phyloP scores from a whole-genome alignment of 1,140 invertebrate species.

The Ganaspis sp. region DNA sequence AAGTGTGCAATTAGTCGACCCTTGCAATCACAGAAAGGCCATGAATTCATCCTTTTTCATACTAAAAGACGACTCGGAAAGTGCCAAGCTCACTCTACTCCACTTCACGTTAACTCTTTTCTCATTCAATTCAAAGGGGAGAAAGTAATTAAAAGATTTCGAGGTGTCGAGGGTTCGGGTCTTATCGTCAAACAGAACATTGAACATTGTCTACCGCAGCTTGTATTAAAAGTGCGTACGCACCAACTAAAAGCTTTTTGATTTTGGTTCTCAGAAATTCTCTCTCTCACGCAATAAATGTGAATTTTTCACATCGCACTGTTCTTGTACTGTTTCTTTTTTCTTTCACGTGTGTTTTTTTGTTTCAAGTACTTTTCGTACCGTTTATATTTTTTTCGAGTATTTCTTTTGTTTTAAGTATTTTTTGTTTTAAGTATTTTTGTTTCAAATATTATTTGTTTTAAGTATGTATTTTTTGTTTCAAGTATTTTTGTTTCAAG shows the following conservation, averaged over 20 bases:
- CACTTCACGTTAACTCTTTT: slow-evolving; percentile 5
- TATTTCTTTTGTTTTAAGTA: too few species aligned
- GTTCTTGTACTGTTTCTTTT: too few species aligned
- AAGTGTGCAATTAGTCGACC: slow-evolving; percentile 54
- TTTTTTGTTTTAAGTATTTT: too few species aligned
- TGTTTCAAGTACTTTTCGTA: too few species aligned
- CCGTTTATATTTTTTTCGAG: too few species aligned
- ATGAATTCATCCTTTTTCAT: slow-evolving; percentile 37
- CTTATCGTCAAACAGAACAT: not conserved
- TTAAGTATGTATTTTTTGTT: too few species aligned
- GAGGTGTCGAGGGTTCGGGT: not conserved
- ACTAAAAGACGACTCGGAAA: not conserved
- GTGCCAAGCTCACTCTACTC: not conserved
- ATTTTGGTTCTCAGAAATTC: too few species aligned
- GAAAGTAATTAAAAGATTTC: slow-evolving; percentile 8
- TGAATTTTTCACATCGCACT: too few species aligned
- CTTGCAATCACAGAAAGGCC: slow-evolving; percentile 39
- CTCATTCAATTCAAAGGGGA: slow-evolving; percentile 1
- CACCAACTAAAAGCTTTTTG: not conserved
- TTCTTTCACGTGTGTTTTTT: too few species aligned
- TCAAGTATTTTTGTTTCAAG: too few species aligned
- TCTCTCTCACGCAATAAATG: too few species aligned
- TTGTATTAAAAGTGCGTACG: not conserved
- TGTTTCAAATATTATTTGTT: too few species aligned
- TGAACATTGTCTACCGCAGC: not conserved